Conservation (phyloP, 2,888 invertebrate species). For the Nymphalis c-album region DNA sequence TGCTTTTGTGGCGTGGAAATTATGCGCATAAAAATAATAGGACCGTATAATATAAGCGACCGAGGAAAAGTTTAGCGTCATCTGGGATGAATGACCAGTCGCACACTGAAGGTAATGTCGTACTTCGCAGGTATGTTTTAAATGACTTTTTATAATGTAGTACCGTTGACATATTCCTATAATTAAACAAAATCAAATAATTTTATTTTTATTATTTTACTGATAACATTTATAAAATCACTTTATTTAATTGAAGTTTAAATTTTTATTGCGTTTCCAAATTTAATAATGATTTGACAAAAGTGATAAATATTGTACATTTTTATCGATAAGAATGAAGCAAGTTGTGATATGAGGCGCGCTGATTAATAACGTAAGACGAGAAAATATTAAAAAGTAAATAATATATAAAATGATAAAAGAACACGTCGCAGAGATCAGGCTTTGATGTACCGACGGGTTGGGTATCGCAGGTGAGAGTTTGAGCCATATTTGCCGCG, state of each 20-base stretch:
- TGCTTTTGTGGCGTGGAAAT: constrained; percentile 30
- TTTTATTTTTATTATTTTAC: background rate
- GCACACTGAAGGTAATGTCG: constrained; percentile 2
- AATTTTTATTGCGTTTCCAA: no score
- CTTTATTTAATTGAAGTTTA: no score
- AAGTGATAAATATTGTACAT: no score
- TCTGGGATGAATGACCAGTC: constrained; percentile 13
- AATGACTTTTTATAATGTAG: background rate
- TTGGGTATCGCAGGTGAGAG: constrained; percentile 59
- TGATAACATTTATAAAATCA: background rate
- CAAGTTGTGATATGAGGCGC: background rate
- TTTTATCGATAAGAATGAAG: no score
- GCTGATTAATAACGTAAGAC: background rate
- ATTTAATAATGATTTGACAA: no score
- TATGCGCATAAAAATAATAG: constrained; percentile 34
- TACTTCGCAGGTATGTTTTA: constrained; percentile 5
- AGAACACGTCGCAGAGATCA: constrained; percentile 56
- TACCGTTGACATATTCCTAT: no score
- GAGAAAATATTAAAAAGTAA: background rate
- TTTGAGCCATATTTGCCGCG: constrained; percentile 68
- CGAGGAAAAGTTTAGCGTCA: constrained; percentile 23
- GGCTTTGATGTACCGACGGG: constrained; percentile 38
- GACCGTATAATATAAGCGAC: constrained; percentile 32
- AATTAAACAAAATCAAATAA: background rate
- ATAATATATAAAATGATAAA: constrained; percentile 34